Evolutionary conservation across 1,140 invertebrate genomes (phyloP), one percentile per base, ranked within the genome.

Genomic region (Sitobion miscanthi): DNA sequence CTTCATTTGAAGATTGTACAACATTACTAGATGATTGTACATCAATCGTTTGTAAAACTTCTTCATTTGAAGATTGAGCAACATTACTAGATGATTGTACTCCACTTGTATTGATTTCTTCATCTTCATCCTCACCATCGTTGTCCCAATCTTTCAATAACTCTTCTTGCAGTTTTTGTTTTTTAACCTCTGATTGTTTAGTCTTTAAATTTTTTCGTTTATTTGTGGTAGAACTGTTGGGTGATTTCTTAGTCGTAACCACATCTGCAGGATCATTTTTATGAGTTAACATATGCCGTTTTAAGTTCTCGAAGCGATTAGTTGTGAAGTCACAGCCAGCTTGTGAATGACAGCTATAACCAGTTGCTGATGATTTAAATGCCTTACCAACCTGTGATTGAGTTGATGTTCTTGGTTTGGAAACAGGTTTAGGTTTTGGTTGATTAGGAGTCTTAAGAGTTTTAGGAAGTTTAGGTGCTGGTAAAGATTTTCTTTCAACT

Each of bases 141-240:
- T 91, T 77, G 17, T 77, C 69, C 91, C 91, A 92, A 82, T 92
- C 91, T 42, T 92, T 92, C 8, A 92, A 42, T 8, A 92, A n/a
- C 38, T 92, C 91, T 7, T 92, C 47, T 14, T 92, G 69, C 35
- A 92, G 9, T 49, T 92, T 92, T 8, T 54, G 25, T 49, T 92
- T 92, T 77, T 92, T 92, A 9, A 0, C 11, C 0, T 38, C 45
- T n/a, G n/a, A 17, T 20, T 17, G 42, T 25, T 30, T 92, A 9
- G 7, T 91, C 30, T 49, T 91, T 17, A 52, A 1, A 49, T 11
- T 23, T 2, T 85, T 92, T 14, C 77, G 69, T 54, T 92, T 92
- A 9, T 83, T 82, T 35, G 62, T 0, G 2, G 69, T 92, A 9
- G 89, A 20, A 11, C 1, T 23, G 14, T n/a, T 52, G 17, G 52